A percentile compares a stretch with the other conserved stretches of the same genome.
phyloP scores from a whole-genome alignment of 2,797 vertebrate species.

The Nyctalus aviator region DNA sequence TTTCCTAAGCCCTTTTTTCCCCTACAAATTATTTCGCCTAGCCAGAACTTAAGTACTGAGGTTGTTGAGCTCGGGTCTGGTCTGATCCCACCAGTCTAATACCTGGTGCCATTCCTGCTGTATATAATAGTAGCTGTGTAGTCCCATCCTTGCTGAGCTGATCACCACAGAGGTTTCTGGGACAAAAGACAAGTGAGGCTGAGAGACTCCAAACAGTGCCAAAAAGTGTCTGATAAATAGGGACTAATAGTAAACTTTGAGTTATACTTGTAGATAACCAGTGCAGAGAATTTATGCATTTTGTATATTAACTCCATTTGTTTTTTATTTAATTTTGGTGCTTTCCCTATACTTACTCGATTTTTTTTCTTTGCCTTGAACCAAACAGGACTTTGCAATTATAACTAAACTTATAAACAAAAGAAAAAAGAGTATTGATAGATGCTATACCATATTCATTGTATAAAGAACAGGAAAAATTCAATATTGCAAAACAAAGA shows the following conservation, averaged over 20 bases:
- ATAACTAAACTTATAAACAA: not conserved
- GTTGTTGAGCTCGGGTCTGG: not conserved
- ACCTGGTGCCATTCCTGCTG: not conserved
- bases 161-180: not conserved
- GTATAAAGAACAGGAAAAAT: not conserved
- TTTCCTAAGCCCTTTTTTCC: not conserved
- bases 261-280: not conserved
- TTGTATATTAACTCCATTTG: not conserved
- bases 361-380: conserved; percentile 22
- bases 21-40: not conserved
- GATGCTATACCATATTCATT: not conserved
- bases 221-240: not conserved
- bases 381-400: not conserved
- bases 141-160: not conserved
- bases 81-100: not conserved
- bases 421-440: not conserved
- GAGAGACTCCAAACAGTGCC: not conserved
- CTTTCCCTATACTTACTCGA: not conserved
- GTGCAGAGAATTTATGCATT: not conserved
- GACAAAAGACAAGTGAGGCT: not conserved
- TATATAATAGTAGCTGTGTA: not conserved
- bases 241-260: not conserved
- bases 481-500: not conserved
- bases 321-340: not conserved
- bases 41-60: not conserved